Evolutionary conservation across 2,888 invertebrate genomes (phyloP), one percentile per base, ranked within the genome.

Genomic region (Caradrina kadenii): DNA sequence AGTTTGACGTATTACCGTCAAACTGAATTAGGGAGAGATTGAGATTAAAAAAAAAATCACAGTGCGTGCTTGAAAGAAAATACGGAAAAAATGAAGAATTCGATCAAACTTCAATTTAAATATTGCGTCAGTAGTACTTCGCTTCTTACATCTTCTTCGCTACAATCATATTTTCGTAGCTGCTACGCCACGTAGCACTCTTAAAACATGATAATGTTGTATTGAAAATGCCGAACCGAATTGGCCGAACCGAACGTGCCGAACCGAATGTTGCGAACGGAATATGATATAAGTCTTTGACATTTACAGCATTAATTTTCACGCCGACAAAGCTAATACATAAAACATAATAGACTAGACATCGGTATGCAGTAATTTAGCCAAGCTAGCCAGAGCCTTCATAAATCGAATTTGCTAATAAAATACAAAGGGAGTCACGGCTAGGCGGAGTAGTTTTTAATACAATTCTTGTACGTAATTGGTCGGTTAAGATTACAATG

Each of bases 401-500:
- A 64, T 68, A 65, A 79, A 71, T 79, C 59, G 60, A 39, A 63
- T 68, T 42, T 53, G 26, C 3, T 65, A 62, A 60, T 71, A 74
- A 48, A 70, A 64, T 55, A 56, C 59, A 50, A 55, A 22, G 63
- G 63, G 54, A 72, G 76, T 72, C 62, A 65, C 67, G 69, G 65
- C 17, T 70, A 19, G n/a, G n/a, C 4, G 39, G 6, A 56, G 64
- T 65, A 52, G 73, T 74, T 74, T 77, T 63, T 77, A 72, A 69
- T 79, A 55, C 54, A 50, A 65, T 64, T 67, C 54, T 45, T 15
- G 22, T 45, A 6, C n/a, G 21, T 79, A 69, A 79, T 73, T 73
- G 68, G 54, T 69, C 54, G 64, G 39, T 21, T 64, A 56, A 58
- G 58, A 73, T 73, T 67, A 80, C 80, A 80, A 76, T 67, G 59